Evolutionary conservation across 2,888 invertebrate genomes (phyloP), one percentile per base, ranked within the genome.

Genomic region (Pteria penguin): DNA sequence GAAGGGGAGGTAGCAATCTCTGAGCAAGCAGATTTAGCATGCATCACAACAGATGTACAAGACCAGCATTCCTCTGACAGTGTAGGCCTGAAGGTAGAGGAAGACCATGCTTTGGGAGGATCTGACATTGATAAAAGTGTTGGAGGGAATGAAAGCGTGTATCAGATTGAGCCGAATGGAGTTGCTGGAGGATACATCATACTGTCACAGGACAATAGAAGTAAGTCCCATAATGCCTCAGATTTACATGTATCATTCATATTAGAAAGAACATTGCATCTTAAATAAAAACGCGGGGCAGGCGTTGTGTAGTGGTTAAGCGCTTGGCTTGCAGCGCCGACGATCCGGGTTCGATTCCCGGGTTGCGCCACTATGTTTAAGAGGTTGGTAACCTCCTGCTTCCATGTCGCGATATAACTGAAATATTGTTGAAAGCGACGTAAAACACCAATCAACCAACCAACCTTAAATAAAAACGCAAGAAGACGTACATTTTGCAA

Each of bases 151-250:
- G 68, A 68, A 33, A 57, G 52, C 52, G 68, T 68, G 31, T 57
- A 52, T 32, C 68, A 68, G 57, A 68, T 68, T 29, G 68, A 68
- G 24, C 55, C 45, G 24, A 52, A 31, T n/a, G 24, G 29, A n/a
- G 68, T 55, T 5, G 69, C 67, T 60, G 76, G 71, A 54, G 76
- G 76, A 32, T 79, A 72, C 58, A 71, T 79, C 22, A 79, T 79
- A 27, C 57, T 79, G 27, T 75, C 76, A 4, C 72, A 70, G 26
- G 79, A 79, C 62, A 72, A 72, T n/a, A 76, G 76, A 65, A 74
- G 79, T 58, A 22, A 36, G 26, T 60, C 4, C 18, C 55, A 18
- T 14, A n/a, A 8, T 54, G 32, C 5, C 54, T 33, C 29, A 33
- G 14, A 24, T 29, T 11, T 36, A 1, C 8, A 2, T 22, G n/a